These are phyloP conservation scores for Rousettus leschenaultii DNA, from an alignment of 2,113 vertebrate species.

Conservation along the genomic window DNA sequence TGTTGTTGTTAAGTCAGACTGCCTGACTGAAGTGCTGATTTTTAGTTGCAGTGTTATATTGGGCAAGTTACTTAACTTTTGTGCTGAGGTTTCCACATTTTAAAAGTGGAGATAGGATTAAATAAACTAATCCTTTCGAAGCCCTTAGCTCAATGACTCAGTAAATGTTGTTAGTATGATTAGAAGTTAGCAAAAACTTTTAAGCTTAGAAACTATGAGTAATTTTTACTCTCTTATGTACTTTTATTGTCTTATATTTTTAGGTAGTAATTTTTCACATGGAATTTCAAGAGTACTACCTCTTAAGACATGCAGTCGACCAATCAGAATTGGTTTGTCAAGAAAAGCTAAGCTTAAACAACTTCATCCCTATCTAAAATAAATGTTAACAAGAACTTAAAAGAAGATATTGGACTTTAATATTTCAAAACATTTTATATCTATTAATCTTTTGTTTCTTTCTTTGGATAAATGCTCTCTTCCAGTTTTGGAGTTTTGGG, in stretches of 20 bases:
- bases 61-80: background rate
- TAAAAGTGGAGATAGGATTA: background rate
- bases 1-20: constrained; percentile 15
- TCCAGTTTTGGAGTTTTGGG: background rate
- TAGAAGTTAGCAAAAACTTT: background rate
- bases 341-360: constrained; percentile 88
- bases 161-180: background rate
- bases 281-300: constrained; percentile 87
- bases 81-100: constrained; percentile 25
- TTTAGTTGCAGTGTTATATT: background rate
- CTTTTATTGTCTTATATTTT: constrained; percentile 65
- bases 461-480: constrained; percentile 50
- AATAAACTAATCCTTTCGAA: background rate
- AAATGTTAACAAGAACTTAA: constrained; percentile 44
- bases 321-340: constrained; percentile 93
- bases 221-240: background rate
- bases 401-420: constrained; percentile 30
- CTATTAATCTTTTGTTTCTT: constrained; percentile 61
- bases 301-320: constrained; percentile 90
- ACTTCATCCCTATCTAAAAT: constrained; percentile 91
- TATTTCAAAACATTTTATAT: constrained; percentile 30
- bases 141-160: background rate
- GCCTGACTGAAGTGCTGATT: background rate
- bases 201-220: background rate
- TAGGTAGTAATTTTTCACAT: constrained; percentile 79